Evolutionary conservation across 1,140 invertebrate genomes (phyloP), one percentile per base, ranked within the genome.

Genomic region (Microplitis mediator): DNA sequence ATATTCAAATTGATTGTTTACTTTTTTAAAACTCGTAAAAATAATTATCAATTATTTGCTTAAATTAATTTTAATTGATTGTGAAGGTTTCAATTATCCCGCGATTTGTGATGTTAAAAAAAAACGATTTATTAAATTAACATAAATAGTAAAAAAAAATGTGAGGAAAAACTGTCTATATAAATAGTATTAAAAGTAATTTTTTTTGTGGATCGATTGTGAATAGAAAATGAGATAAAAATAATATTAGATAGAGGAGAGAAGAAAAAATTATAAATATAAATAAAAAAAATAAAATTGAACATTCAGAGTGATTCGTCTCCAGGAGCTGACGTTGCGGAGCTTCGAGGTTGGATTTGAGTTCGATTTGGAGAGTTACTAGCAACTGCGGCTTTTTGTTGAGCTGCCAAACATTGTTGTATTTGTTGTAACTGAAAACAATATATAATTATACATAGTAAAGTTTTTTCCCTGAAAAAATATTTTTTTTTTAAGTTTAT

Each of bases 371-470:
- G 84, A 67, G 81, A 81, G 75, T 75, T 85, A 8, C 81, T 81
- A 23, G 81, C 84, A 56, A 85, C 81, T n/a, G 79, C 79, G 14
- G 84, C 79, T 75, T 87, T 87, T 64, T 87, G 85, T 74, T 86
- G 85, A 34, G 84, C 83, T 60, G 84, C 82, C 66, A 87, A 75
- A 77, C 84, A 86, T 56, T 86, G 84, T 65, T 87, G 87, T 62
- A 88, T 80, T 67, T 88, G 87, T 75, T 88, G 88, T 61, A 89
- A 77, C 77, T 88, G 80, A 51, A 67, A 54, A 52, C 4, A 3
- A 60, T 16, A 16, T 23, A 45, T 58, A n/a, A 5, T 13, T 9
- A 11, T 23, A 52, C 65, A 36, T 11, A 61, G 39, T 5, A 6
- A 5, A 6, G 11, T 45, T 45, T 45, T 45, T 45, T 6, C 5